Evolutionary conservation across 2,113 vertebrate species (phyloP), one percentile per base, ranked within the genome.

Genomic region (Hydrochoerus hydrochaeris): DNA sequence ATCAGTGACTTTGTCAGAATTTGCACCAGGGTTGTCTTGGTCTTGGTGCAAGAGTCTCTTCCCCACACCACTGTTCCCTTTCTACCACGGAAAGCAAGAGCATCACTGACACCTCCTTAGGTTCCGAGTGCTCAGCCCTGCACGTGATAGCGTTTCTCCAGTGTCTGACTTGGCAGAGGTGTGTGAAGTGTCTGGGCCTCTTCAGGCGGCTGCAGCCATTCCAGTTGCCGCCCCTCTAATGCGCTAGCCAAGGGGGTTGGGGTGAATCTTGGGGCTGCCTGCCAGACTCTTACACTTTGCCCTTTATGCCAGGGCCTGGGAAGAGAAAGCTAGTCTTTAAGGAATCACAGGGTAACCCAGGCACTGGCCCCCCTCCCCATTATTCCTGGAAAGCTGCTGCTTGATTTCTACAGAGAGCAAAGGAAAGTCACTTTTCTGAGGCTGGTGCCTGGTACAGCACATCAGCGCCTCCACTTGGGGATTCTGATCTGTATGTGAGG

Each of bases 301-400:
- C 71, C 46, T n/a, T 38, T 67, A 30, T 83, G 52, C 85, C 94
- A 91, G 80, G 85, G 11, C n/a, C 87, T 46, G 67, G 26, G 63
- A 81, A 63, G 75, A 90, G 90, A 93, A 46, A 95, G 46, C 60
- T 93, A 83, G 73, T 88, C 44, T 24, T 88, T 78, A 89, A 85
- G 88, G 95, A 96, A 93, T 65, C 46, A n/a, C 3, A n/a, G 44
- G 12, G 22, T 30, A 22, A n/a, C 77, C 26, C 69, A 71, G 88
- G 90, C 73, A 62, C 46, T 89, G 44, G 60, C 28, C n/a, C 24
- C 83, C 73, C n/a, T 62, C 78, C 49, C 54, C 41, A 8, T 60
- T 71, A 10, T 96, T 95, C 95, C 95, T 96, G 92, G 90, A 96
- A 97, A 81, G 41, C 44, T 63, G 46, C 73, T 91, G 80, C 75